These are phyloP conservation scores for Leptopilina clavipes DNA, from an alignment of 1,140 invertebrate genomes.

Conservation along the genomic window DNA sequence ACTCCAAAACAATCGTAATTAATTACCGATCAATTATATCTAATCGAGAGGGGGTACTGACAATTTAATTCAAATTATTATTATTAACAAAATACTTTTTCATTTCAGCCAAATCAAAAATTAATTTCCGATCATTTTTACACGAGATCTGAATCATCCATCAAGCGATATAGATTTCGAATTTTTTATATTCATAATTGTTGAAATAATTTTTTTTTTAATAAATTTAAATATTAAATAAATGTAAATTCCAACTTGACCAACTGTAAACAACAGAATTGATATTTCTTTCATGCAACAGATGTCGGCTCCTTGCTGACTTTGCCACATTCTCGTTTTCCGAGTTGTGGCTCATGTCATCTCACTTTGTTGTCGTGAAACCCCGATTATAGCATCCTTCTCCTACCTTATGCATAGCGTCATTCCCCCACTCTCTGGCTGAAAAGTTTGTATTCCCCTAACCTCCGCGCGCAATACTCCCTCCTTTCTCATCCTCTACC, in stretches of 20 bases:
- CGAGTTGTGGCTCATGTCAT: background rate
- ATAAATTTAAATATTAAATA: conserved; percentile 3
- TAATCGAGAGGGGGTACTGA: too few relatives aligned
- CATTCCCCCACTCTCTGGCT: background rate
- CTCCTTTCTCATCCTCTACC: too few relatives aligned
- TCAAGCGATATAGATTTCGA: too few relatives aligned
- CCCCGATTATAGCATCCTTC: background rate
- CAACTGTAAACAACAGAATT: background rate
- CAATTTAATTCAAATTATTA: background rate
- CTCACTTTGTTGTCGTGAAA: background rate
- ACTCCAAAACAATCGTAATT: background rate
- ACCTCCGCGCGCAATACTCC: background rate
- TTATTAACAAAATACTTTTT: too few relatives aligned
- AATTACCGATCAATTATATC: background rate
- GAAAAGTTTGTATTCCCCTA: background rate
- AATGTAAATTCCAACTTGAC: background rate
- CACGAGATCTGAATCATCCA: too few relatives aligned
- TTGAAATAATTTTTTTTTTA: too few relatives aligned
- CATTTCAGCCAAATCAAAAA: too few relatives aligned
- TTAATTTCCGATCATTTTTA: too few relatives aligned
- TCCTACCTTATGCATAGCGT: background rate
- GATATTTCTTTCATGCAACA: background rate
- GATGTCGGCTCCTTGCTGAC: background rate
- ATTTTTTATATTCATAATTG: too few relatives aligned
- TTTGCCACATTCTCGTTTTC: background rate